Base-by-base conservation (phyloP, 2,797 vertebrate species). In the Platalea minor region DNA sequence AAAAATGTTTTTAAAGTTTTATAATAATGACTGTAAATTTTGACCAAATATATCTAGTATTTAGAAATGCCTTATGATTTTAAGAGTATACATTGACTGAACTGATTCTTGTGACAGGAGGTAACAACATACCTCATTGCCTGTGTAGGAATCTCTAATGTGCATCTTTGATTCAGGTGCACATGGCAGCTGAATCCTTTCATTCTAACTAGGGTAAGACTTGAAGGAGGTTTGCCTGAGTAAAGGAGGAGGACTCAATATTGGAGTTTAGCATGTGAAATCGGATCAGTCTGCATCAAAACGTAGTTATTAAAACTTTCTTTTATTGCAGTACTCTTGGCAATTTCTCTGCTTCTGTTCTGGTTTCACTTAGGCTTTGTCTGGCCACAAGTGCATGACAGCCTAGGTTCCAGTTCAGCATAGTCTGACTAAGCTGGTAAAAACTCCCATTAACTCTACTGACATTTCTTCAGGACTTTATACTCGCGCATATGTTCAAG, bases 301-400 rank as follows among this genome's bases (percentile, higher is more conserved):
- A 92, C 56, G 13, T n/a, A 93, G 63, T 94, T 94, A 91, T 80
- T 89, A 83, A 83, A 84, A 77, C 75, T 92, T 90, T 85, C 54
- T 96, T 96, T 91, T 95, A 61, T 75, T 96, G 67, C 63, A 85
- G 51, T 63, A n/a, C 69, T 91, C 60, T 91, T 96, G 93, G 81
- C 88, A 94, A 65, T 91, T 77, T 81, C 72, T 54, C 81, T 95
- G 78, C 93, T 96, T 93, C 91, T 96, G 84, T 93, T 96, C 90
- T 95, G 96, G 93, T 96, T 96, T 93, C 91, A 91, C 81, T 97
- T 93, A 94, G 67, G 63, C 56, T 95, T 85, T 95, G 93, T 97
- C 93, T 96, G 92, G 89, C 96, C 91, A 76, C 83, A 93, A 96
- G 80, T 89, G 83, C 88, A 64, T 41, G 79, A 88, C 85, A 96